Evolutionary conservation across 2,113 vertebrate genomes (phyloP), one percentile per base, ranked within the genome.

Genomic region (Clarias gariepinus): DNA sequence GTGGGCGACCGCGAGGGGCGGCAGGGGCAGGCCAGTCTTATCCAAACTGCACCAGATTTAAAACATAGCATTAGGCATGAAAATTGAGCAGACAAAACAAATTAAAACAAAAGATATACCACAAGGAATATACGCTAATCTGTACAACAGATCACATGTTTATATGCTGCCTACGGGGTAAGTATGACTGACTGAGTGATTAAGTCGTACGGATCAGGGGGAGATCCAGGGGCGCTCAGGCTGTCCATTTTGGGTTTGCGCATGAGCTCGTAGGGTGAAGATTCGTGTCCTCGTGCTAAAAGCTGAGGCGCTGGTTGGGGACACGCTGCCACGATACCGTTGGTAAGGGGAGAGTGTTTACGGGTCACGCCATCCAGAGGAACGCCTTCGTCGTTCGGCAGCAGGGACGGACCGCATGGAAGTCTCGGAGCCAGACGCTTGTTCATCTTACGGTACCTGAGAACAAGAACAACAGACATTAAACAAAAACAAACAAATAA

Each of bases 401-500:
- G 95, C 85, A 98, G 93, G 33, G 91, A 92, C 74, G 96, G 92
- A 88, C 95, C 92, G 89, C 96, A 95, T 30, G 97, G 95, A 78
- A 98, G 95, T 89, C 98, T 94, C 77, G 97, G 96, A 89, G 96
- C 95, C 66, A 98, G 93, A 30, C 98, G 97, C 87, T 99, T 99
- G 92, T 99, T 99, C 97, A 98, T 99, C 93, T 99, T 99, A 87
- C 98, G 97, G 92, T 98, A 99, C 88, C 98, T 99, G 92, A 41
- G 3, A 13, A 81, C 28, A 25, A 4, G 53, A 60, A 57, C 16
- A 2, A 1, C 19, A n/a, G 3, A 73, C 2, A 13, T 28, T 86
- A 18, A 86, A 47, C 47, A 47, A 47, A 3, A 71, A 21, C 2
- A 41, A 36, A 21, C 21, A 41, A 23, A 19, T 6, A 66, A 28